These are phyloP conservation scores for Mergus octosetaceus DNA, from an alignment of 2,797 vertebrate species.

Conservation along the genomic window DNA sequence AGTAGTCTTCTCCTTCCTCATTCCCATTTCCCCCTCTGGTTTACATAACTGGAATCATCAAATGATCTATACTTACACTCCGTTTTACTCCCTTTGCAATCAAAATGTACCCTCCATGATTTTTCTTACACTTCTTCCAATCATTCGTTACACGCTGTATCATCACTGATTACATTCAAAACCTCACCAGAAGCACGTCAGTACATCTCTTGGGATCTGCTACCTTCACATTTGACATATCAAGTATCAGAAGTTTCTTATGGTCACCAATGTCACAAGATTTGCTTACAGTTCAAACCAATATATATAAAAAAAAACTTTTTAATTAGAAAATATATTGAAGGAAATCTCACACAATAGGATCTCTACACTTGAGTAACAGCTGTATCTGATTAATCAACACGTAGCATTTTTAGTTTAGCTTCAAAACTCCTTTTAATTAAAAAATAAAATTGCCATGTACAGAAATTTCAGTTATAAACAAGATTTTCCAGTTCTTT, in stretches of 20 bases:
- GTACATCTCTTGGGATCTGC: neutral
- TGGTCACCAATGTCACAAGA: neutral
- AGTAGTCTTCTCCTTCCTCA: neutral
- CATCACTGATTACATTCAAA: neutral
- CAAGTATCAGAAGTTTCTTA: neutral
- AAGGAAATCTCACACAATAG: neutral
- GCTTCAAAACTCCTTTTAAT: slow-evolving; percentile 79
- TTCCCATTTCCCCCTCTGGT: neutral
- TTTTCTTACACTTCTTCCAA: neutral
- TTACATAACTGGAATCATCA: neutral
- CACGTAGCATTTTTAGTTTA: slow-evolving; percentile 71
- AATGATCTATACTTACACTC: neutral
- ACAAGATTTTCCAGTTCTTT: slow-evolving; percentile 59
- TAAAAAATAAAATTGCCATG: slow-evolving; percentile 73
- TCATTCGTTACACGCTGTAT: neutral
- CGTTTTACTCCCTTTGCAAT: neutral
- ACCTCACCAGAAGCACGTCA: neutral
- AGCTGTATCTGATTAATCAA: neutral
- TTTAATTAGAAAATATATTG: neutral
- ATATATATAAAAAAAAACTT: neutral
- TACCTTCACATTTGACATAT: neutral
- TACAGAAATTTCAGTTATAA: slow-evolving; percentile 79
- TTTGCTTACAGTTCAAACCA: neutral
- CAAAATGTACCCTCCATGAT: neutral
- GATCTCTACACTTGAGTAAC: neutral